phyloP scores from a whole-genome alignment of 2,113 vertebrate species.

The Struthidea cinerea region DNA sequence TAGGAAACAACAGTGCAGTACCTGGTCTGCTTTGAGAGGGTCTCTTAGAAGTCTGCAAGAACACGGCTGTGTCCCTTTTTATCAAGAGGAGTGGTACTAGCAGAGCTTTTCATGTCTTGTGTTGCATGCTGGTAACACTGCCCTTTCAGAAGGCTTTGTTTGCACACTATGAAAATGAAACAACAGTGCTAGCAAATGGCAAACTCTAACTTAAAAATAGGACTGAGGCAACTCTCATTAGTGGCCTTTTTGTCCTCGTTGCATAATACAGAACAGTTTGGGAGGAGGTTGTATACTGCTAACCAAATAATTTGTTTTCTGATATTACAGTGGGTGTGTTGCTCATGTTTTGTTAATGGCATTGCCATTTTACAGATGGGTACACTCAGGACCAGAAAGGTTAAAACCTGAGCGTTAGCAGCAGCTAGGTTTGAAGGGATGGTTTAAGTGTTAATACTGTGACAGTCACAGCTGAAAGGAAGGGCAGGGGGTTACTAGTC shows the following conservation, averaged over 20 bases:
- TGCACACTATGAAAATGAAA: neutral
- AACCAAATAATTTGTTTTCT: neutral
- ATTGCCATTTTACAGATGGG: neutral
- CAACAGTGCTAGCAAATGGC: neutral
- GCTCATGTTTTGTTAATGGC: neutral
- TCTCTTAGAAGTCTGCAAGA: neutral
- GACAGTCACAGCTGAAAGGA: neutral
- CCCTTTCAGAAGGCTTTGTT: neutral
- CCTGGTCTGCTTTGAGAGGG: neutral
- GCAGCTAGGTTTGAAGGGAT: neutral
- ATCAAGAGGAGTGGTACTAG: neutral
- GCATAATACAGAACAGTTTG: neutral
- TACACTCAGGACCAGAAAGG: neutral
- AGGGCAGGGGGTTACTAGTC: neutral
- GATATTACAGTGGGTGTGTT: neutral
- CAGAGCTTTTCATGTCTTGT: neutral
- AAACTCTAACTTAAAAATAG: neutral
- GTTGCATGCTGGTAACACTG: neutral
- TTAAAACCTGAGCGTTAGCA: neutral
- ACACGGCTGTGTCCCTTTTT: neutral
- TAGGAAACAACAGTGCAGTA: neutral
- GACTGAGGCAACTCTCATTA: neutral
- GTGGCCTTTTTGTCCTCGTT: neutral
- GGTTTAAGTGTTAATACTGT: neutral
- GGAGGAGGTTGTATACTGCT: neutral